A percentile compares a stretch with the other conserved stretches of the same genome.
Evolutionary conservation across 2,113 vertebrate species (phyloP).

Genomic region (Alouatta palliata): DNA sequence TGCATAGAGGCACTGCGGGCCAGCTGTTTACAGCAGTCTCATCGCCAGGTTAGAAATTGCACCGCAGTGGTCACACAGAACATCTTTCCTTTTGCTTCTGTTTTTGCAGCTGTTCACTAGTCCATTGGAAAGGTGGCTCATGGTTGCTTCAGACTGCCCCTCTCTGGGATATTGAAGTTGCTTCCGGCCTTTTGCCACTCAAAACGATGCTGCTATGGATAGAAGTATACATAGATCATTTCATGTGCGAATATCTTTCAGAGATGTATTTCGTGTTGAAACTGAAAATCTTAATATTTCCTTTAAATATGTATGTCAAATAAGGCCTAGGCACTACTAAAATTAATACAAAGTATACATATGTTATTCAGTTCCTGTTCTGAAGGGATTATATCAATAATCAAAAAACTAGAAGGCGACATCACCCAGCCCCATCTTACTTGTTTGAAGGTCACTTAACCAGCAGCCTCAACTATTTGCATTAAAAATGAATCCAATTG

Average conservation of each 20-base stretch:
- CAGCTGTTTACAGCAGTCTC: fast-evolving
- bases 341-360: neutral
- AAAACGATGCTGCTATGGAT: fast-evolving
- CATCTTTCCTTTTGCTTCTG: neutral
- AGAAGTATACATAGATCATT: fast-evolving
- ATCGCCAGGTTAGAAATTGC: neutral
- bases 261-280: neutral
- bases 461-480: neutral
- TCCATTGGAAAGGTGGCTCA: fast-evolving
- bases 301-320: neutral
- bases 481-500: neutral
- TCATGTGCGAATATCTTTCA: neutral
- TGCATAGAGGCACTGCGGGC: fast-evolving
- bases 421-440: fast-evolving
- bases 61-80: fast-evolving
- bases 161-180: neutral
- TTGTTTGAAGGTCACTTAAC: neutral
- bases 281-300: neutral
- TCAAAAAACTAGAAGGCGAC: neutral
- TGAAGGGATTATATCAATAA: neutral
- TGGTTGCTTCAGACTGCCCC: neutral
- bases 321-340: neutral
- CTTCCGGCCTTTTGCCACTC: neutral
- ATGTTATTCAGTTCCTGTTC: neutral
- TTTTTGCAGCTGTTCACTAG: neutral